A percentile compares a stretch with the other conserved stretches of the same genome.
Conservation (phyloP, 2,888 invertebrate genomes). For the Patella pellucida region DNA sequence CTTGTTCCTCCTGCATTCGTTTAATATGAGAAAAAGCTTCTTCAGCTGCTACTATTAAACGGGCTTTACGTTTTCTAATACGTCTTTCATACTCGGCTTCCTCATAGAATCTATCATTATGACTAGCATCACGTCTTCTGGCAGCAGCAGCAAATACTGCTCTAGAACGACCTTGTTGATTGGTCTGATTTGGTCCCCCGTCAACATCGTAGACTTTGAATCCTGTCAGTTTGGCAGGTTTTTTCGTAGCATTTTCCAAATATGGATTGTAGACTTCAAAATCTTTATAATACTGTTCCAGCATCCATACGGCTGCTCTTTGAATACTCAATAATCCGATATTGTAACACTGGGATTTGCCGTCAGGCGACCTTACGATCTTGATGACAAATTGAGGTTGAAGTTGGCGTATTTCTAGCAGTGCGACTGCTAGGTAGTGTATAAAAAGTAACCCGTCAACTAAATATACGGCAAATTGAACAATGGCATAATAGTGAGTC, state of each 20-base stretch:
- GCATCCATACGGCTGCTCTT: slow-evolving; percentile 92
- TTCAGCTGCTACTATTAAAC: slow-evolving; percentile 93
- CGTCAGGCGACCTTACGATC: slow-evolving; percentile 94
- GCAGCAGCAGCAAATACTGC: slow-evolving; percentile 79
- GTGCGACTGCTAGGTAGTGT: slow-evolving; percentile 92
- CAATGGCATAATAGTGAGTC: slow-evolving; percentile 82
- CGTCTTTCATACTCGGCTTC: slow-evolving; percentile 96
- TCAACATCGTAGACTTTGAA: slow-evolving; percentile 97
- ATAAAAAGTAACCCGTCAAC: slow-evolving; percentile 94
- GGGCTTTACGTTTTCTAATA: slow-evolving; percentile 89
- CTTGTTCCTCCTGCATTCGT: slow-evolving; percentile 78
- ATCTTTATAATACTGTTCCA: slow-evolving; percentile 94
- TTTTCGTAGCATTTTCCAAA: slow-evolving; percentile 61
- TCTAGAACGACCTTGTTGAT: slow-evolving; percentile 59
- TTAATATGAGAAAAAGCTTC: slow-evolving; percentile 98
- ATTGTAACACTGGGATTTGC: slow-evolving; percentile 86
- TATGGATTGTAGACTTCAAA: slow-evolving; percentile 98
- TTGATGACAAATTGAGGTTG: slow-evolving; percentile 83
- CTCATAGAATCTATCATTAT: slow-evolving; percentile 96
- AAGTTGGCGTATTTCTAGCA: slow-evolving; percentile 92
- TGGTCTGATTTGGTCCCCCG: slow-evolving; percentile 69
- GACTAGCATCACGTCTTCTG: slow-evolving; percentile 89
- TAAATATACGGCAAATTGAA: slow-evolving; percentile 92
- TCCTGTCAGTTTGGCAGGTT: slow-evolving; percentile 59
- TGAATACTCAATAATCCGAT: slow-evolving; percentile 86